Percentiles rank a stretch among this genome's conserved stretches.
These are phyloP conservation scores for Falcaria lacertinaria DNA, from an alignment of 2,888 invertebrate genomes.

Conservation along the genomic window DNA sequence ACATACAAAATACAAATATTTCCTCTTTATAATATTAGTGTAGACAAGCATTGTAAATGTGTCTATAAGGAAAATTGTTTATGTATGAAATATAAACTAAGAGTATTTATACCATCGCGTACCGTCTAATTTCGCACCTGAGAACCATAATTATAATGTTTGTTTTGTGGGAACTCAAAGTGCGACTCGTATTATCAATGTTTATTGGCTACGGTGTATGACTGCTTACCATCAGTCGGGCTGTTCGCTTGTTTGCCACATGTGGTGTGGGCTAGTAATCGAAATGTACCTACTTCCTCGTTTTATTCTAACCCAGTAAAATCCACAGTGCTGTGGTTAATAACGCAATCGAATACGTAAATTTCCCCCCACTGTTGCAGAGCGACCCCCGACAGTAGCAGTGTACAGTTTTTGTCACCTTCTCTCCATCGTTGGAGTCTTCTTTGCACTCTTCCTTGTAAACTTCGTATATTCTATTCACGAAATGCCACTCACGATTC, in stretches of 20 bases:
- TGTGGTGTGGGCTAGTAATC: background rate
- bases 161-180: no score
- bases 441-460: slow-evolving; percentile 84
- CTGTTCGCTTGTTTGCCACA: background rate
- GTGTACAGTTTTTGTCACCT: slow-evolving; percentile 78
- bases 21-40: no score
- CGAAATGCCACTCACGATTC: slow-evolving; percentile 78
- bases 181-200: no score
- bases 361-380: slow-evolving; percentile 80
- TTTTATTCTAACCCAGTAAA: background rate
- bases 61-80: no score
- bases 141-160: no score
- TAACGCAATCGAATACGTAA: background rate
- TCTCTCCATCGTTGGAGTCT: slow-evolving; percentile 76
- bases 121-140: no score
- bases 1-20: no score
- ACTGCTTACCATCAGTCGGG: no score
- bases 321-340: background rate
- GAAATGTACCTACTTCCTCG: background rate
- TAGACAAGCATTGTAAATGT: no score
- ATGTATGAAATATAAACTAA: no score
- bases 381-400: slow-evolving; percentile 87
- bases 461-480: slow-evolving; percentile 82
- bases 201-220: no score
- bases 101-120: no score